Conservation (phyloP, 2,888 invertebrate genomes). For the Cephus sareptanus region DNA sequence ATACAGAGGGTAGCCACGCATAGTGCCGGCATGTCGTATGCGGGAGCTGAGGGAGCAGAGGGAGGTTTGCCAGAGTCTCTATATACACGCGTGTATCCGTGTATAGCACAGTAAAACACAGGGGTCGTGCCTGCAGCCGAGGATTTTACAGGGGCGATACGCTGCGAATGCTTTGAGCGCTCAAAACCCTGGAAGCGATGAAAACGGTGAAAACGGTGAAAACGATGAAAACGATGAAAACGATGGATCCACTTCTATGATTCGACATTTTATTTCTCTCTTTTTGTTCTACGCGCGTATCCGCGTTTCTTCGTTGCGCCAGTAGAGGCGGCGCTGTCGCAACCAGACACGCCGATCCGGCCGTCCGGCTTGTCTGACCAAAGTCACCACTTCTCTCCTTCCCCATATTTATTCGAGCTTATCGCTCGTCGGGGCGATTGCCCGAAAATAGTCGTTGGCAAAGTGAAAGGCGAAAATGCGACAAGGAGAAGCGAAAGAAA, state of each 20-base stretch:
- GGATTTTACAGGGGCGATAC: conserved; percentile 1
- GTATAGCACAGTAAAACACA: conserved; percentile 15
- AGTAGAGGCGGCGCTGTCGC: not conserved
- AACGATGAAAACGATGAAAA: not conserved
- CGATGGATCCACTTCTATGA: not conserved
- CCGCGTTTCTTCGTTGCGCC: not conserved
- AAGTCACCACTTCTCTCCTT: not conserved
- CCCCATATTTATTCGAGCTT: not conserved
- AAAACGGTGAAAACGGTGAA: not conserved
- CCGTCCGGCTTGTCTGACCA: not conserved
- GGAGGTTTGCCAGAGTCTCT: not conserved
- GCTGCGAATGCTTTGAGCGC: not conserved
- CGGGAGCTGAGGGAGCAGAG: not conserved
- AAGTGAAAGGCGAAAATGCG: not conserved
- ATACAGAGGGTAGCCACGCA: conserved; percentile 24
- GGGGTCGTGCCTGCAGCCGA: conserved; percentile 26
- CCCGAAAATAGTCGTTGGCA: not conserved
- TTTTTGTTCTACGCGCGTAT: not conserved
- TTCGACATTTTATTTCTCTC: not conserved
- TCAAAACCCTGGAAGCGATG: not conserved
- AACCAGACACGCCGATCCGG: not conserved
- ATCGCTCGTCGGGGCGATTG: not conserved
- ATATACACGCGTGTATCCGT: not conserved
- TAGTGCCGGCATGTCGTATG: conserved; percentile 7
- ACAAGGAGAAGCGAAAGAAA: not conserved